A percentile compares a stretch with the other conserved stretches of the same genome.
phyloP scores from a whole-genome alignment of 2,888 invertebrate genomes.

The Chrysolina haemoptera region DNA sequence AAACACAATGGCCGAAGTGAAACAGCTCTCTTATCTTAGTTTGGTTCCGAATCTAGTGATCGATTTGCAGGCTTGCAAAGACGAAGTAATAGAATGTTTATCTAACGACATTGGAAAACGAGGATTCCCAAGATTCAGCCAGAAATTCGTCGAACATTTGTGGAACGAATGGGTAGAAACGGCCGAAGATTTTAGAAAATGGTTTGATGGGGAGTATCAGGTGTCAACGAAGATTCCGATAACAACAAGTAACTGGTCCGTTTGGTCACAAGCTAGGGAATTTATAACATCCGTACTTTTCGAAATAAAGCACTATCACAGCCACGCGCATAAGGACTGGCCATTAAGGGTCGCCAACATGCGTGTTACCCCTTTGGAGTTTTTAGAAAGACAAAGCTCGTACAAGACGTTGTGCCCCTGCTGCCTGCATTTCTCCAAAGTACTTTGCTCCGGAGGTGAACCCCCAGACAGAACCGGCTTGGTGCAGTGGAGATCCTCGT shows the following conservation, averaged over 20 bases:
- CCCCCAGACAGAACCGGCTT: constrained; percentile 73
- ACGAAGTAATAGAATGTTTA: constrained; percentile 68
- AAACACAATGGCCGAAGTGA: constrained; percentile 70
- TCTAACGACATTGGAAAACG: constrained; percentile 64
- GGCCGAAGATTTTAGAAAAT: constrained; percentile 68
- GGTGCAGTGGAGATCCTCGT: constrained; percentile 72
- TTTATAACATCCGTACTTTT: constrained; percentile 66
- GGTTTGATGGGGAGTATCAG: constrained; percentile 73
- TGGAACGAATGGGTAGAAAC: constrained; percentile 69
- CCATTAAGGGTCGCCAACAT: constrained; percentile 72
- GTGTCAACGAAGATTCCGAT: constrained; percentile 72
- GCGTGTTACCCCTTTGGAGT: constrained; percentile 74
- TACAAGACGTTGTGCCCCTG: constrained; percentile 75
- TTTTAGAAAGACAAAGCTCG: constrained; percentile 70
- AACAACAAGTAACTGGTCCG: constrained; percentile 73
- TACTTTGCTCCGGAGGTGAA: constrained; percentile 67
- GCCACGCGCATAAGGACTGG: constrained; percentile 69
- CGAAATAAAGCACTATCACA: constrained; percentile 72
- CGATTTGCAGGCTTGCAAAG: constrained; percentile 69
- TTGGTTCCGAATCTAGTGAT: constrained; percentile 75
- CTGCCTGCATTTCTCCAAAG: constrained; percentile 70
- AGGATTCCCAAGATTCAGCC: constrained; percentile 58
- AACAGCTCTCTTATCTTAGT: constrained; percentile 70
- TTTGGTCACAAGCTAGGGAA: constrained; percentile 69
- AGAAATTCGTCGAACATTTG: constrained; percentile 68